Evolutionary conservation across 1,140 invertebrate genomes (phyloP), one percentile per base, ranked within the genome.

Genomic region (Steinernema feltiae): DNA sequence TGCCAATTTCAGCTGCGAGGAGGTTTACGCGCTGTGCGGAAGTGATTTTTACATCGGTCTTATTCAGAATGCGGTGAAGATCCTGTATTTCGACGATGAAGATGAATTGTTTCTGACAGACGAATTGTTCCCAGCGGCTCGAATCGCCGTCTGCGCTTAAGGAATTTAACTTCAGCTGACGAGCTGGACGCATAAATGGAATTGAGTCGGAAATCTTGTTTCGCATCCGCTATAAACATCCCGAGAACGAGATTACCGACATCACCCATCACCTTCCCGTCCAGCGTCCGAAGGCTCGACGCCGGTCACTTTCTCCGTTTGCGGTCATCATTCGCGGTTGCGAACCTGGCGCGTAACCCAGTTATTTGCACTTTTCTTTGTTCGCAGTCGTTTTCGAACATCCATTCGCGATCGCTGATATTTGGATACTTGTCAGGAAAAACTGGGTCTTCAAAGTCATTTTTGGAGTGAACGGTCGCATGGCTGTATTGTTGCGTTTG

Each of bases 181-280:
- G n/a, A 46, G 41, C n/a, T n/a, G 41, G 7, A 7, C 7, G 7
- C 41, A n/a, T 46, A 46, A 27, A n/a, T 63, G 53, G 24, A 63
- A 63, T 63, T 21, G 7, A 63, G 24, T 21, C 53, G 53, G 7
- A 63, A 27, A 63, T 63, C 53, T 63, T 63, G 53, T 63, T 63
- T 27, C 53, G 24, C 24, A 63, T 63, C 53, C 53, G 53, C 53
- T 63, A 63, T 63, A 63, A 46, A 63, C 53, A 63, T 63, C 53
- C 53, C 53, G 53, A 3, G 24, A 63, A 63, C 53, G 35, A 7
- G 53, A 63, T 63, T 63, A 63, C 53, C 53, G 53, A 63, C 35
- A 41, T 63, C 53, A 63, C 53, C 53, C 53, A 27, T 15, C 24
- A 46, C n/a, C n/a, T n/a, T n/a, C n/a, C n/a, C n/a, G n/a, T n/a